These are phyloP conservation scores for Drosophila eohydei DNA, from an alignment of 2,888 invertebrate genomes.

Conservation along the genomic window DNA sequence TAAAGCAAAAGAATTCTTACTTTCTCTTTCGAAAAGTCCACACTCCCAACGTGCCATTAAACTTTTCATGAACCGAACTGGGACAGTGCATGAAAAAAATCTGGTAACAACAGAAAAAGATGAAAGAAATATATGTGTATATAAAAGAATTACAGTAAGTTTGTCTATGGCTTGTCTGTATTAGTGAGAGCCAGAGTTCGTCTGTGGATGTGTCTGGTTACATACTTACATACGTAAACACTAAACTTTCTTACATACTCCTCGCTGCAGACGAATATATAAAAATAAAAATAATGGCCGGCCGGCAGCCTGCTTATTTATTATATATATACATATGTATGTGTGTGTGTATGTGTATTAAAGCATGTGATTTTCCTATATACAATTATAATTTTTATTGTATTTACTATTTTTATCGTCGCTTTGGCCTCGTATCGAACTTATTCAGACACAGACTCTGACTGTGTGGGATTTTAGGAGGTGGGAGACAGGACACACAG, in stretches of 20 bases:
- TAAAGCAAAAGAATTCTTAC: constrained; percentile 76
- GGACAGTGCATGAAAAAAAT: constrained; percentile 73
- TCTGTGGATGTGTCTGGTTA: constrained; percentile 57
- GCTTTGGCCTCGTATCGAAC: constrained; percentile 77
- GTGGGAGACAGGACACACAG: constrained; percentile 32
- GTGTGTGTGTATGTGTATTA: constrained; percentile 30
- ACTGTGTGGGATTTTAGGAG: constrained; percentile 35
- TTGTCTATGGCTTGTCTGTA: constrained; percentile 53
- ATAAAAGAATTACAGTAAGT: constrained; percentile 81
- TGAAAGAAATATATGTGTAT: constrained; percentile 78
- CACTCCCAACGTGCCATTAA: constrained; percentile 68
- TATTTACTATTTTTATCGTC: constrained; percentile 83
- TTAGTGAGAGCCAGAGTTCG: constrained; percentile 35
- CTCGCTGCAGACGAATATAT: constrained; percentile 32
- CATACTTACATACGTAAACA: constrained; percentile 23
- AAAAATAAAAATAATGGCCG: constrained; percentile 49
- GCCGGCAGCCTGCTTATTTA: constrained; percentile 45
- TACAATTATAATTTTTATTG: constrained; percentile 83
- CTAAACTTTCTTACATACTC: constrained; percentile 40
- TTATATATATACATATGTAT: constrained; percentile 38
- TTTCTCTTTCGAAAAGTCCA: constrained; percentile 77
- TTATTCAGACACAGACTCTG: constrained; percentile 63
- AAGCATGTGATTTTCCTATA: constrained; percentile 74
- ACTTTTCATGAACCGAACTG: constrained; percentile 80
- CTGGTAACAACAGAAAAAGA: constrained; percentile 80